These are phyloP conservation scores for Xyliphius kryptos DNA, from an alignment of 2,113 vertebrate genomes.

Conservation along the genomic window DNA sequence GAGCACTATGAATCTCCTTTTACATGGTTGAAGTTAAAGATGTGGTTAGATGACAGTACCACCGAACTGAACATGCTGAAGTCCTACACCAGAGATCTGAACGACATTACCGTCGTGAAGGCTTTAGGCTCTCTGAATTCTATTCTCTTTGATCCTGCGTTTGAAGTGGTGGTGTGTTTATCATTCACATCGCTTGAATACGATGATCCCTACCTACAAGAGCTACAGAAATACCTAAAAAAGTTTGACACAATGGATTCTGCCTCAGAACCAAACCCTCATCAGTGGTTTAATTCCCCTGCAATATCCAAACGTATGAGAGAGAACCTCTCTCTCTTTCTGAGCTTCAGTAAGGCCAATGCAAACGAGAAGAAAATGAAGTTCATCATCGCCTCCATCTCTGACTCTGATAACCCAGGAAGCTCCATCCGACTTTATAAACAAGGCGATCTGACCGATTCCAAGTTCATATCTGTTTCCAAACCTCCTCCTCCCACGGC, in stretches of 20 bases:
- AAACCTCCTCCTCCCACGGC: constrained; percentile 8
- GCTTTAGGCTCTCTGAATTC: neutral
- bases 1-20: neutral
- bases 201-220: constrained; percentile 28
- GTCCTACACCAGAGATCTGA: constrained; percentile 27
- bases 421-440: constrained; percentile 17
- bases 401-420: constrained; percentile 8
- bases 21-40: constrained; percentile 1
- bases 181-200: constrained; percentile 43
- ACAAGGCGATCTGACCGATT: neutral
- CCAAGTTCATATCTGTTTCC: constrained; percentile 4
- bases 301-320: neutral
- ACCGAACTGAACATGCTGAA: constrained; percentile 32
- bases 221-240: no score
- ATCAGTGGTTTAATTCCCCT: neutral
- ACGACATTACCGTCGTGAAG: constrained; percentile 18
- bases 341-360: neutral
- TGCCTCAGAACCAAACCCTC: no score
- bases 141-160: neutral
- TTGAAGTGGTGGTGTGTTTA: constrained; percentile 33
- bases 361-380: neutral
- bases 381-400: constrained; percentile 16
- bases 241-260: no score
- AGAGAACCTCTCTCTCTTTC: constrained; percentile 7
- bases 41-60: constrained; percentile 44